Evolutionary conservation across 2,797 vertebrate genomes (phyloP), one percentile per base, ranked within the genome.

Genomic region (Eulemur mongoz): DNA sequence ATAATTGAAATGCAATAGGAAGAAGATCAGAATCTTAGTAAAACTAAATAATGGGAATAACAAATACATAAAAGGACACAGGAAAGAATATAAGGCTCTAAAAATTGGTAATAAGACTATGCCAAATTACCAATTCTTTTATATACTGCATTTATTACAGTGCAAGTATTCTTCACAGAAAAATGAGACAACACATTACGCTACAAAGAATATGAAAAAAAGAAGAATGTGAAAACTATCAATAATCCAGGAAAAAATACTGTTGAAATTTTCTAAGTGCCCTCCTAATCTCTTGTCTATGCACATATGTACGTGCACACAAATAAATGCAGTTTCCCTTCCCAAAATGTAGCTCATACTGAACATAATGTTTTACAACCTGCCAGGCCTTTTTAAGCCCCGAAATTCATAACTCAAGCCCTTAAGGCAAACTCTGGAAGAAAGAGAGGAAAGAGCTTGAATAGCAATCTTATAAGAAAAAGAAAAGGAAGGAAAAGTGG

Each of bases 401-500:
- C 78, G 76, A 96, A 91, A 97, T 96, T 98, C 97, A 94, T 93
- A 97, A 90, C 75, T 91, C 84, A 75, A 96, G 80, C 95, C 93
- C 96, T 70, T 70, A 59, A 95, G 97, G 97, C 96, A 88, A 90
- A 95, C 65, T 95, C 76, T 92, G 76, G 50, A 91, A 96, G 86
- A 95, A 97, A 97, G 52, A 57, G 73, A 95, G 89, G 87, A 96
- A 63, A 11, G 12, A 81, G 50, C 73, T 96, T 95, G 69, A 96
- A 96, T 92, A 73, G 96, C 65, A 69, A 80, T 97, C 79, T 96
- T 91, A 92, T 7, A 91, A 97, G 80, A 97, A 98, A 98, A 97
- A 97, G 95, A 97, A 97, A 97, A 43, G 97, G 70, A 93, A 95
- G 97, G 89, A 90, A 69, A 95, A 97, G 94, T 97, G 76, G 95